A percentile compares a stretch with the other conserved stretches of the same genome.
Conservation (phyloP, 2,113 vertebrate species). For the Corydoras sp. region DNA sequence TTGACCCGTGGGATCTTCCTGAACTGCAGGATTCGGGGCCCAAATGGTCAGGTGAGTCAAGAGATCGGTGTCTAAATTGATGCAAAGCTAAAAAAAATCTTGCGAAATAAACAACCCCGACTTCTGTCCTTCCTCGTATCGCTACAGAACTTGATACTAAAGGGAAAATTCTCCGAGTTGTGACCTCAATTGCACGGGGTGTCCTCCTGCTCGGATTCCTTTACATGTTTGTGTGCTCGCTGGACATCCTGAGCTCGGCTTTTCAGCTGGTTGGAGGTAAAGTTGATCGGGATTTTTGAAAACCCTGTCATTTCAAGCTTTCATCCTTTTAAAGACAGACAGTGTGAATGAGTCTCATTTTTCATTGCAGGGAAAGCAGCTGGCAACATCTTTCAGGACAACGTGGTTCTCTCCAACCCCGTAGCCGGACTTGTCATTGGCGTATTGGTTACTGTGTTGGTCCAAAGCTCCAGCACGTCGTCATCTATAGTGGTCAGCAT, state of each 20-base stretch:
- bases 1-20: conserved; percentile 82
- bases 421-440: conserved; percentile 89
- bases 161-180: conserved; percentile 72
- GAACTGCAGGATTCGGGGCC: conserved; percentile 73
- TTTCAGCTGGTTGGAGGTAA: conserved; percentile 94
- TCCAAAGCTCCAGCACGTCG: conserved; percentile 95
- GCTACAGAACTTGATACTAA: conserved; percentile 78
- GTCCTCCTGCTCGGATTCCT: conserved; percentile 77
- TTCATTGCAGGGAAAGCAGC: conserved; percentile 78
- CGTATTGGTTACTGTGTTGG: conserved; percentile 88
- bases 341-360: too few species aligned
- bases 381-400: conserved; percentile 90
- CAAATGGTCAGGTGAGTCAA: conserved; percentile 87
- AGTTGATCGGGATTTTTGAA: too few species aligned
- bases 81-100: background rate
- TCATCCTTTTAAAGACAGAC: background rate
- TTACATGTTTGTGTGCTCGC: conserved; percentile 91
- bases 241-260: conserved; percentile 90
- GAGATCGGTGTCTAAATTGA: background rate
- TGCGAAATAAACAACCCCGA: conserved; percentile 9
- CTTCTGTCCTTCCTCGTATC: conserved; percentile 33
- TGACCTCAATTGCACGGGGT: conserved; percentile 66
- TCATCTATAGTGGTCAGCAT: conserved; percentile 96
- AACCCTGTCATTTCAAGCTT: too few species aligned
- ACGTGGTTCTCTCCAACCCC: conserved; percentile 82